These are phyloP conservation scores for Ibycter americanus DNA, from an alignment of 2,797 vertebrate genomes.

Conservation along the genomic window DNA sequence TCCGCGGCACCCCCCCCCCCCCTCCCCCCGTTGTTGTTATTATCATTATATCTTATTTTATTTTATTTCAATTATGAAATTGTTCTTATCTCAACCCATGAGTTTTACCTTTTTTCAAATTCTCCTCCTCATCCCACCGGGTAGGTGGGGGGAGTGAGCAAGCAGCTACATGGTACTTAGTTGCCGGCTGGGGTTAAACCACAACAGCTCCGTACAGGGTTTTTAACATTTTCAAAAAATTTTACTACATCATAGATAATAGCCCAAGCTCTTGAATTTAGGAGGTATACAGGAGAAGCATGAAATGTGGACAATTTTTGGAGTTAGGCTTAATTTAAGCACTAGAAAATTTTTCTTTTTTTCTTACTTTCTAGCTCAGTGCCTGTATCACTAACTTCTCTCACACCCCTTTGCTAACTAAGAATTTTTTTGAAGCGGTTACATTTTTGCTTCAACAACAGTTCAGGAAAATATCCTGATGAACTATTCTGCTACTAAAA, in stretches of 20 bases:
- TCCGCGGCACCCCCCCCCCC: too few relatives aligned
- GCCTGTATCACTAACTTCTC: neutral
- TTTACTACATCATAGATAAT: neutral
- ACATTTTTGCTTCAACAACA: neutral
- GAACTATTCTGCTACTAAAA: neutral
- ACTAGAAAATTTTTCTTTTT: accelerated
- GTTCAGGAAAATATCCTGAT: neutral
- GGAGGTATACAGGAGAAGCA: neutral
- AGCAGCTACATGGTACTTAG: too few relatives aligned
- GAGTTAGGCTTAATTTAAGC: neutral
- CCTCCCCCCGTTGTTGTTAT: too few relatives aligned
- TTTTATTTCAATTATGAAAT: too few relatives aligned
- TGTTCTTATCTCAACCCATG: too few relatives aligned
- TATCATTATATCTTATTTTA: too few relatives aligned
- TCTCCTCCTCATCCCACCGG: too few relatives aligned
- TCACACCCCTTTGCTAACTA: neutral
- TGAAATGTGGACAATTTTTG: neutral
- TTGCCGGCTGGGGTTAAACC: too few relatives aligned
- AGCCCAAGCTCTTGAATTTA: neutral
- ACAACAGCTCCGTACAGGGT: too few relatives aligned
- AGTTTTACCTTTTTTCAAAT: too few relatives aligned
- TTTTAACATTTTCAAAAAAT: too few relatives aligned
- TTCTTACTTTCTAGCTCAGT: neutral
- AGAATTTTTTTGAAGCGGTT: neutral
- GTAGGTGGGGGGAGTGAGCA: too few relatives aligned